Percentiles rank a stretch among this genome's conserved stretches.
Conservation (phyloP, 2,797 vertebrate genomes). For the Xiphophorus birchmanni region DNA sequence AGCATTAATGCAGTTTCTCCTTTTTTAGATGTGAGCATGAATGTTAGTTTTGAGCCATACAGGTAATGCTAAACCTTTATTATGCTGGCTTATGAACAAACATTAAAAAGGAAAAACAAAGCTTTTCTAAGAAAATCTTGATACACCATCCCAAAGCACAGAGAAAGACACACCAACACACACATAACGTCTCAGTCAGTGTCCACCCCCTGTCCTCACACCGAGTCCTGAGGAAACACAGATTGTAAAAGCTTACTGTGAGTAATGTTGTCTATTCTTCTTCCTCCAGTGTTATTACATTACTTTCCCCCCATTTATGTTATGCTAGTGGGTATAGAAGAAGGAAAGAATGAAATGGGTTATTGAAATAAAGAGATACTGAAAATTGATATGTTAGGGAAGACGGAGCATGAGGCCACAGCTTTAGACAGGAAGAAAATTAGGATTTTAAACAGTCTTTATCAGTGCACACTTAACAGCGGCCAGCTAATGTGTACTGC, state of each 20-base stretch:
- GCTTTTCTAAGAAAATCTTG: constrained; percentile 48
- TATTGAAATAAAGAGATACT: constrained; percentile 26
- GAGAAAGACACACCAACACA: constrained; percentile 18
- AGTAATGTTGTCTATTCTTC: constrained; percentile 51
- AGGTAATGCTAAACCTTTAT: background rate
- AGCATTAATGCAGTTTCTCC: background rate
- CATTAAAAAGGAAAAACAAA: constrained; percentile 22
- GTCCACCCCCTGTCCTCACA: constrained; percentile 40
- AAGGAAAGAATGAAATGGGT: constrained; percentile 2
- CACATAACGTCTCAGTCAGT: constrained; percentile 26
- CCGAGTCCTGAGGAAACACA: constrained; percentile 46
- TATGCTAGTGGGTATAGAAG: constrained; percentile 44
- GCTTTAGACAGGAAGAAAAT: background rate
- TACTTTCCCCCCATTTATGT: constrained; percentile 38
- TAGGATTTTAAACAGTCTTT: constrained; percentile 1
- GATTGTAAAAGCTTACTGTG: constrained; percentile 38
- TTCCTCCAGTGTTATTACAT: constrained; percentile 47
- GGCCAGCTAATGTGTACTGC: background rate
- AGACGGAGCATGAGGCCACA: background rate
- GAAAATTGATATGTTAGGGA: constrained; percentile 25
- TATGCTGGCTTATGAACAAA: background rate
- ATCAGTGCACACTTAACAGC: background rate
- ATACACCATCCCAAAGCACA: constrained; percentile 16
- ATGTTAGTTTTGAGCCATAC: background rate
- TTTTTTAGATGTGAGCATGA: background rate